phyloP scores from a whole-genome alignment of 2,888 invertebrate genomes.

The Megalurothrips usitatus region DNA sequence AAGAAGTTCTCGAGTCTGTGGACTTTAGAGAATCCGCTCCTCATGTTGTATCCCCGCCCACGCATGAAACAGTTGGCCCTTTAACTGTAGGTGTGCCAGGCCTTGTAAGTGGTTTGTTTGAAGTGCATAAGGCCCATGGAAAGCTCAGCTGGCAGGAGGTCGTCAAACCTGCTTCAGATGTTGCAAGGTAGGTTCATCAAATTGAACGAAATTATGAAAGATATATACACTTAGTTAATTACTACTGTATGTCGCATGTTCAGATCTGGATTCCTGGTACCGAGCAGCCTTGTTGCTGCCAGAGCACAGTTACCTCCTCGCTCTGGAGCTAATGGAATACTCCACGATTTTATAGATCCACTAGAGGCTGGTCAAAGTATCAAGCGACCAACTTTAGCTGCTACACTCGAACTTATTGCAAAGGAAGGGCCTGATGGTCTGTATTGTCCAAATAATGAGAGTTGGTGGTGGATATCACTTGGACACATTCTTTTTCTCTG shows the following conservation, averaged over 20 bases:
- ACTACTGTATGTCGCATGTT: constrained; percentile 32
- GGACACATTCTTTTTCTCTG: constrained; percentile 33
- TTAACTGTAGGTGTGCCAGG: constrained; percentile 51
- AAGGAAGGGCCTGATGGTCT: constrained; percentile 45
- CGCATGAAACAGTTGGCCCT: constrained; percentile 30
- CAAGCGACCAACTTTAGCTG: constrained; percentile 51
- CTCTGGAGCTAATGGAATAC: constrained; percentile 33
- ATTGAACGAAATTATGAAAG: constrained; percentile 21
- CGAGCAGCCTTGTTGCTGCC: constrained; percentile 50
- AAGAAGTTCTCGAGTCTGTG: constrained; percentile 52
- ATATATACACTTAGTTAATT: neutral
- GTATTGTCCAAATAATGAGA: constrained; percentile 37
- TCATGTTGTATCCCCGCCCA: constrained; percentile 14
- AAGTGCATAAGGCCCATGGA: constrained; percentile 55
- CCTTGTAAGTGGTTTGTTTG: constrained; percentile 55
- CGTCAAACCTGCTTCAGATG: constrained; percentile 54
- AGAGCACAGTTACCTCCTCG: constrained; percentile 33
- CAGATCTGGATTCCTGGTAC: constrained; percentile 52
- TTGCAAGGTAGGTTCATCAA: constrained; percentile 49
- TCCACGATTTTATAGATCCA: constrained; percentile 35
- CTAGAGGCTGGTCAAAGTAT: constrained; percentile 49
- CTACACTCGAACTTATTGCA: constrained; percentile 53
- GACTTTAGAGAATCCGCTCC: constrained; percentile 53
- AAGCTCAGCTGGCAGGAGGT: constrained; percentile 56
- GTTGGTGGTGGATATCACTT: constrained; percentile 38